These are phyloP conservation scores for Probosciger aterrimus DNA, from an alignment of 2,113 vertebrate species.

Conservation along the genomic window DNA sequence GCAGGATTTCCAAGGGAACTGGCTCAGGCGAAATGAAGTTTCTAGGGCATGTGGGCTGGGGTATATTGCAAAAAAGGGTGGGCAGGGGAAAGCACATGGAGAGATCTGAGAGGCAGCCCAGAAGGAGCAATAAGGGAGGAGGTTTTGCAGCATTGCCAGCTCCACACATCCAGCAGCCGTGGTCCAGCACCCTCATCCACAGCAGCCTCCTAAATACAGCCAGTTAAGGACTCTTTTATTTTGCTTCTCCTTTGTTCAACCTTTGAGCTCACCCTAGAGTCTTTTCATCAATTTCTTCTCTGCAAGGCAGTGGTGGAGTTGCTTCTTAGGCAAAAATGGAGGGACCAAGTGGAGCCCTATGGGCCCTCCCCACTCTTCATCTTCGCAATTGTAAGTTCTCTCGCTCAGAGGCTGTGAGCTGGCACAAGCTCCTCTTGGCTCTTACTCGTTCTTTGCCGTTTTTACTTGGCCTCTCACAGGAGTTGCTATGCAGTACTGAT, in stretches of 20 bases:
- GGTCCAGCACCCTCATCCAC: not conserved
- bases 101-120: not conserved
- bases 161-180: not conserved
- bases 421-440: not conserved
- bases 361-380: not conserved
- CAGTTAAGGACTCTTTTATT: not conserved
- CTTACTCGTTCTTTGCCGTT: accelerated
- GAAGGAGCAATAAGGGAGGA: not conserved
- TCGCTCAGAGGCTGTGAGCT: not conserved
- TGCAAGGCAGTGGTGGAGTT: accelerated
- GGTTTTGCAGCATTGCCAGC: not conserved
- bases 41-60: not conserved
- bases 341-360: accelerated
- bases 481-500: not conserved
- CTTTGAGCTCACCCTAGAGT: not conserved
- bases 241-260: not conserved
- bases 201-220: not conserved
- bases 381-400: not conserved
- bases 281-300: not conserved
- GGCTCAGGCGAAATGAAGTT: not conserved
- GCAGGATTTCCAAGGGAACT: not conserved
- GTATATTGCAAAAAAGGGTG: not conserved
- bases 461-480: not conserved
- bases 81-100: not conserved
- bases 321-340: not conserved